Conservation (phyloP, 1,140 invertebrate genomes). For the Andricus grossulariae region DNA sequence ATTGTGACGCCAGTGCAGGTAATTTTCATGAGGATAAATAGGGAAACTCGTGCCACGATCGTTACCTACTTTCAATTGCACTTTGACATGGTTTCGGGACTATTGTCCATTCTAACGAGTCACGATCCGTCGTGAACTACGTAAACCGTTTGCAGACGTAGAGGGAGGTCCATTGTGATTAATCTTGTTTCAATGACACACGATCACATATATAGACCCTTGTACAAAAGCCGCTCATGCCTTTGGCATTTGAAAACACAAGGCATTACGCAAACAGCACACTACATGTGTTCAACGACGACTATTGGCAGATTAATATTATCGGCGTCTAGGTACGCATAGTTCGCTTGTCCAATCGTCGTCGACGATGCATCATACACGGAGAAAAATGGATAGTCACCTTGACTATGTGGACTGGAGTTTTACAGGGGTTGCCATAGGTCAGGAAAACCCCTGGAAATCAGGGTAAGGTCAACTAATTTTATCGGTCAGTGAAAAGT, state of each 20-base stretch:
- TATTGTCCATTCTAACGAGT: slow-evolving; percentile 27
- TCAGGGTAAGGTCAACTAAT: too few relatives aligned
- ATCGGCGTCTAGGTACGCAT: neutral
- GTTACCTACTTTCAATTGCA: slow-evolving; percentile 29
- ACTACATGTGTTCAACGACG: slow-evolving; percentile 18
- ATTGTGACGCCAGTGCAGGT: slow-evolving; percentile 21
- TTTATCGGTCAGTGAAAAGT: too few relatives aligned
- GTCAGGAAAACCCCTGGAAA: too few relatives aligned
- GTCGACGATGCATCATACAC: slow-evolving; percentile 2
- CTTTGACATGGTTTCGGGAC: slow-evolving; percentile 24
- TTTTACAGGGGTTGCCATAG: too few relatives aligned
- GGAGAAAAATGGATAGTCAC: too few relatives aligned
- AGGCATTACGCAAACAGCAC: slow-evolving; percentile 55
- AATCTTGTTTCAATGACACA: slow-evolving; percentile 57
- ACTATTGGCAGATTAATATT: slow-evolving; percentile 4
- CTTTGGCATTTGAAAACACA: slow-evolving; percentile 61
- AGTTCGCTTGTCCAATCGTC: neutral
- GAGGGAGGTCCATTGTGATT: slow-evolving; percentile 39
- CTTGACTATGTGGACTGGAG: too few relatives aligned
- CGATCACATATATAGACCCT: slow-evolving; percentile 33
- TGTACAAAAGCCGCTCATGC: slow-evolving; percentile 46
- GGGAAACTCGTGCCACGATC: slow-evolving; percentile 22
- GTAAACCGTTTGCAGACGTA: slow-evolving; percentile 4
- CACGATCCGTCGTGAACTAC: slow-evolving; percentile 27
- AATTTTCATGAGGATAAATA: slow-evolving; percentile 21